These are phyloP conservation scores for Drosophila ogumai DNA, from an alignment of 1,140 invertebrate species.

Conservation along the genomic window DNA sequence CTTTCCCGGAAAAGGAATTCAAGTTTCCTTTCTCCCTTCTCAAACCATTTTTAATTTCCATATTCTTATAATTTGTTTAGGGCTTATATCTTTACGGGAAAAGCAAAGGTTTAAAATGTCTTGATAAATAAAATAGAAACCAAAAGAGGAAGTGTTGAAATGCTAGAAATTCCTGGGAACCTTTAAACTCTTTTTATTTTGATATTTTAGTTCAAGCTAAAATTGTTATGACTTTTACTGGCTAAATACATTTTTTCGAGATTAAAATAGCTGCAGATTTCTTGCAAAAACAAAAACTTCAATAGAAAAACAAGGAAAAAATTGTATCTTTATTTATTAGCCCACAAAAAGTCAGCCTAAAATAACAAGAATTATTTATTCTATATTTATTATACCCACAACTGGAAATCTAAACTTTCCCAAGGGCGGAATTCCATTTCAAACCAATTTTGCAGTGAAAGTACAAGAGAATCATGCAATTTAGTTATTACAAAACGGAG, in stretches of 20 bases:
- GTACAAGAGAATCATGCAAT: slow-evolving; percentile 10
- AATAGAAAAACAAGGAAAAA: neutral
- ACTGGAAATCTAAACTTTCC: neutral
- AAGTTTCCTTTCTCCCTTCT: slow-evolving; percentile 12
- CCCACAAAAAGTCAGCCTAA: neutral
- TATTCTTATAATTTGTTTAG: slow-evolving; percentile 37
- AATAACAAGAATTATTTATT: neutral
- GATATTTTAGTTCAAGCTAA: no score
- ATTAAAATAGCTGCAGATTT: neutral
- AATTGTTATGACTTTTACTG: neutral
- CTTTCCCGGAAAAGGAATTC: slow-evolving; percentile 26
- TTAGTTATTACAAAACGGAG: slow-evolving; percentile 9
- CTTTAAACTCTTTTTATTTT: neutral
- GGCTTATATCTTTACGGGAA: neutral
- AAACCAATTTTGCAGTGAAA: slow-evolving; percentile 13
- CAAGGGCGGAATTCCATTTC: neutral
- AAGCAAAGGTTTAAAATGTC: neutral
- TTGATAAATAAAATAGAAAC: slow-evolving; percentile 3
- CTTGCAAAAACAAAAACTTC: neutral
- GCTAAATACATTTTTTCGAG: neutral
- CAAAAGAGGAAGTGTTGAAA: neutral
- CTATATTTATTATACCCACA: neutral
- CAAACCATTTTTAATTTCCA: slow-evolving; percentile 36
- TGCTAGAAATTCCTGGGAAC: neutral
- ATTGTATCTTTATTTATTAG: neutral